A percentile compares a stretch with the other conserved stretches of the same genome.
Evolutionary conservation across 1,140 invertebrate species (phyloP).

Genomic region (Hypsibius dujardini): DNA sequence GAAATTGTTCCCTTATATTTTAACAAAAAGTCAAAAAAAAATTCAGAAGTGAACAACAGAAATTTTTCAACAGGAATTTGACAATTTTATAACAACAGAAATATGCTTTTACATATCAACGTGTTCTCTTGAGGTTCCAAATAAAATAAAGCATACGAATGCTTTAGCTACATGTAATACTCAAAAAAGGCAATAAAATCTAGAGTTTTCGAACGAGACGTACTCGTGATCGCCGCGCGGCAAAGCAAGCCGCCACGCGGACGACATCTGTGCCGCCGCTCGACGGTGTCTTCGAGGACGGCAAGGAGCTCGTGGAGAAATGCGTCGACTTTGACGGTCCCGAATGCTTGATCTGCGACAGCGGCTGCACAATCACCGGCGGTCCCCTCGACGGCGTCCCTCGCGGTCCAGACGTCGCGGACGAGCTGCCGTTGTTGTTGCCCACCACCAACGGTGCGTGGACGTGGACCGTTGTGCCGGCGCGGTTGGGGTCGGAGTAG

Average conservation of each 20-base stretch:
- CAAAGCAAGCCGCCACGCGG: slow-evolving; percentile 56
- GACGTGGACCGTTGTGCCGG: too few relatives aligned
- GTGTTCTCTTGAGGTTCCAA: too few relatives aligned
- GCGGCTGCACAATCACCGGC: slow-evolving; percentile 9
- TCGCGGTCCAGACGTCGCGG: not conserved
- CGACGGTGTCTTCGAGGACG: too few relatives aligned
- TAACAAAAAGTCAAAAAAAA: too few relatives aligned
- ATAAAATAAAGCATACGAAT: too few relatives aligned
- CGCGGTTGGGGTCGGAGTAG: slow-evolving; percentile 7
- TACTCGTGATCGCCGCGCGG: slow-evolving; percentile 43
- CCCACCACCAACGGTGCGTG: not conserved
- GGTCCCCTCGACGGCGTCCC: not conserved
- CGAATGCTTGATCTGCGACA: not conserved
- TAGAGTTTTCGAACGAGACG: not conserved
- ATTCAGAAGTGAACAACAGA: not conserved
- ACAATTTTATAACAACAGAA: not conserved
- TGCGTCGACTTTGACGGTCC: not conserved
- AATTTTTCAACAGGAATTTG: too few relatives aligned
- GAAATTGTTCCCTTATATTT: too few relatives aligned
- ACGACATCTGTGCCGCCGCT: not conserved
- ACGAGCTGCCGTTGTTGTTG: not conserved
- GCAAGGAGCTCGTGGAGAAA: not conserved
- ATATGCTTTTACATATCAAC: not conserved
- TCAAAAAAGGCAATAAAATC: not conserved
- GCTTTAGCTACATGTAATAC: too few relatives aligned